These are phyloP conservation scores for Hoplias malabaricus DNA, from an alignment of 2,113 vertebrate species.

Conservation along the genomic window DNA sequence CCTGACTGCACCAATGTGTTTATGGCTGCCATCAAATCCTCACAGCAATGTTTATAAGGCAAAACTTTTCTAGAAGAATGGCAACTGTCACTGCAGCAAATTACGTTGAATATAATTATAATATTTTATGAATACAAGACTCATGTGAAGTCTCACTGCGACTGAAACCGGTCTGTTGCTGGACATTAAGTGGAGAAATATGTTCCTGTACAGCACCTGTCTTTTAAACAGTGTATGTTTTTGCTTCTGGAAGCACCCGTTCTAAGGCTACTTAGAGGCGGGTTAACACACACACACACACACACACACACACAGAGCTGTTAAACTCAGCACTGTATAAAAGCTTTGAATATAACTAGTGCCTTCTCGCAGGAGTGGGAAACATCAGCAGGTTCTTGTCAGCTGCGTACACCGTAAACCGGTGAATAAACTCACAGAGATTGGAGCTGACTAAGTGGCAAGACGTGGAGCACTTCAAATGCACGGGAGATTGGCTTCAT, in stretches of 20 bases:
- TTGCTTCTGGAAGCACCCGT: background rate
- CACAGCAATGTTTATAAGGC: too few relatives aligned
- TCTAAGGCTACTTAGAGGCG: background rate
- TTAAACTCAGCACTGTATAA: background rate
- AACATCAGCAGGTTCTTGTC: slow-evolving; percentile 8
- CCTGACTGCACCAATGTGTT: too few relatives aligned
- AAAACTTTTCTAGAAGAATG: too few relatives aligned
- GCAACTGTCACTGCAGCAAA: too few relatives aligned
- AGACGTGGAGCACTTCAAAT: slow-evolving; percentile 42
- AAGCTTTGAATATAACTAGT: slow-evolving; percentile 55
- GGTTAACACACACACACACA: background rate
- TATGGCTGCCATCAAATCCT: too few relatives aligned
- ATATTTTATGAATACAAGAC: too few relatives aligned
- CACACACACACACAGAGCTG: background rate
- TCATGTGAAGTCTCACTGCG: too few relatives aligned
- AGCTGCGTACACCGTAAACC: slow-evolving; percentile 19
- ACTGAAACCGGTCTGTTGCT: too few relatives aligned
- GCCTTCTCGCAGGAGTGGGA: slow-evolving; percentile 37
- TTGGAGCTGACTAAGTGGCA: slow-evolving; percentile 19
- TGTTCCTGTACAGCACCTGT: too few relatives aligned
- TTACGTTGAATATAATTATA: too few relatives aligned
- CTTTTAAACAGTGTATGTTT: too few relatives aligned
- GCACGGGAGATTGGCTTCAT: slow-evolving; percentile 46
- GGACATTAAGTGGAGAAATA: too few relatives aligned
- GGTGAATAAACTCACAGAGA: slow-evolving; percentile 6